These are phyloP conservation scores for Cantharis rustica DNA, from an alignment of 2,888 invertebrate species.

Conservation along the genomic window DNA sequence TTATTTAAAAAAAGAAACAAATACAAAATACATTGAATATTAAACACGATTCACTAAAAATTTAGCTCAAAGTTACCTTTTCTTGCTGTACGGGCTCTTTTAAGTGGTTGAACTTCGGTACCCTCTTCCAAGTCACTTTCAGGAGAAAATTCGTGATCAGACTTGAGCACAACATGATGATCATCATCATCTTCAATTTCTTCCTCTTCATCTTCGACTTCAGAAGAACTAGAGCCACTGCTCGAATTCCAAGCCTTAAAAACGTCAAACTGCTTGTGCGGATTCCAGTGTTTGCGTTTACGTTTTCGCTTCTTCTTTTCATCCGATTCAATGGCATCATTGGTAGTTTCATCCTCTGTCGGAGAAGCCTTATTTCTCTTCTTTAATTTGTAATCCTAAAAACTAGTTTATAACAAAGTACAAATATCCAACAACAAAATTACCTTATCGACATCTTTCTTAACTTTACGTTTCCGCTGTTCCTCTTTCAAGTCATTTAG, in stretches of 20 bases:
- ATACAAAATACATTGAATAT: not conserved
- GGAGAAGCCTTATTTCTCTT: conserved; percentile 43
- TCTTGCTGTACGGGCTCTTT: conserved; percentile 83
- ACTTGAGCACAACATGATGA: conserved; percentile 64
- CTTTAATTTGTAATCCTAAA: conserved; percentile 45
- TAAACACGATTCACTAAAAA: not conserved
- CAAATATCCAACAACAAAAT: not conserved
- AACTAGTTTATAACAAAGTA: not conserved
- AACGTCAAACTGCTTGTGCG: conserved; percentile 56
- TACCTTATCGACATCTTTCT: conserved; percentile 49
- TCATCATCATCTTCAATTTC: conserved; percentile 56
- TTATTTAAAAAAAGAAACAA: not conserved
- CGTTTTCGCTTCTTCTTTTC: conserved; percentile 54
- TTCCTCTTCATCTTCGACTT: conserved; percentile 54
- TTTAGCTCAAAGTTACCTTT: conserved; percentile 61
- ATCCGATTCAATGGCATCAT: conserved; percentile 54
- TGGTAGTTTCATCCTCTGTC: conserved; percentile 53
- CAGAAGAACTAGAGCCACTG: conserved; percentile 58
- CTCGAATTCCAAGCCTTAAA: conserved; percentile 65
- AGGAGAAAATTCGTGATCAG: conserved; percentile 92
- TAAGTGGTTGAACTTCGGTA: conserved; percentile 73
- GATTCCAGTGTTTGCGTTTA: conserved; percentile 43
- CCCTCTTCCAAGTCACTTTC: conserved; percentile 83
- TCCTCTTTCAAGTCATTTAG: conserved; percentile 69
- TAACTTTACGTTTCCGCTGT: conserved; percentile 58